Evolutionary conservation across 2,888 invertebrate species (phyloP).

Genomic region (Invenusta paracnida): DNA sequence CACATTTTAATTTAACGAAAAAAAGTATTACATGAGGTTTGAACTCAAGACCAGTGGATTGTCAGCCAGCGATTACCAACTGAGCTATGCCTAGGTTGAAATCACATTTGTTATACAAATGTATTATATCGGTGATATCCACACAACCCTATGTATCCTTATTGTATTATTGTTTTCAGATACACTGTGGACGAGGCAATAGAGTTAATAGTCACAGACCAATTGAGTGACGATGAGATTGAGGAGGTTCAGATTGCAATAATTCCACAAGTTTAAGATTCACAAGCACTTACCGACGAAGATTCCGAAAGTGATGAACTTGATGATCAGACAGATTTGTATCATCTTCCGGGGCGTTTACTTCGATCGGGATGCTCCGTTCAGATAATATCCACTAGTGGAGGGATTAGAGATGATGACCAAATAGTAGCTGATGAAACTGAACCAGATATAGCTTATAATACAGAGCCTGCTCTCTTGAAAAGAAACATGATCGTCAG

Average conservation of each 20-base stretch:
- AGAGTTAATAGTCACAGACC: too few species aligned
- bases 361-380: not conserved
- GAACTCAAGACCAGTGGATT: not conserved
- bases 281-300: not conserved
- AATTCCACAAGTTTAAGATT: not conserved
- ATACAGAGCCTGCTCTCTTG: not conserved
- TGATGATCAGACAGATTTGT: not conserved
- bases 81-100: too few species aligned
- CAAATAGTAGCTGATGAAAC: not conserved
- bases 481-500: not conserved
- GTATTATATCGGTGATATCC: too few species aligned
- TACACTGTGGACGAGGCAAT: too few species aligned
- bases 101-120: too few species aligned
- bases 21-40: not conserved
- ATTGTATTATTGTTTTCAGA: too few species aligned
- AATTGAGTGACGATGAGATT: too few species aligned
- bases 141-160: not conserved
- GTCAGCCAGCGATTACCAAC: not conserved
- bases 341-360: not conserved
- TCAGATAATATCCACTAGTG: not conserved
- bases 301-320: not conserved
- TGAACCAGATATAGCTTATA: not conserved
- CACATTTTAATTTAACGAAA: not conserved
- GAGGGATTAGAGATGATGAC: not conserved
- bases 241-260: too few species aligned